Base-by-base conservation (phyloP, 2,797 vertebrate species). In the Acanthurus leucopareius region DNA sequence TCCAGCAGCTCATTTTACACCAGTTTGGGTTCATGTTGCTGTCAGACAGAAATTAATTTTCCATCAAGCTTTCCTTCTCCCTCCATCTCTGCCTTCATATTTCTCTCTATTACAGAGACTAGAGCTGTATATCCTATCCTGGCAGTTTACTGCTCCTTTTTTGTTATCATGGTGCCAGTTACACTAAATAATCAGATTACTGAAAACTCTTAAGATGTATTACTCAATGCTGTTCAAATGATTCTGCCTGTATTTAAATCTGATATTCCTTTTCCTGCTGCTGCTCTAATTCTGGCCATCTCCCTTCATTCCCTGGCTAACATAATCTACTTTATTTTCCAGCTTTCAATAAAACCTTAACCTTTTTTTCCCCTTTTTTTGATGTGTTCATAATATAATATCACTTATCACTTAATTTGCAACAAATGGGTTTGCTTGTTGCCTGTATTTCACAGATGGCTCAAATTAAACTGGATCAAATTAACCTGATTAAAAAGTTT, bases 31-130 rank as follows among this genome's bases (percentile, higher is more conserved):
- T 73, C 28, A n/a, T 61, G 69, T 51, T 57, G 35, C 73, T 57
- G 69, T 65, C 45, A 35, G 51, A 59, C 22, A 45, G 14, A 78
- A 79, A 82, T 85, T 72, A 22, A 79, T 85, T 84, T 79, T 42
- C 35, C 54, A 71, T 40, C 7, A 7, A 32, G 19, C 15, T 75
- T 61, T 42, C 20, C 16, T 19, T 51, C 67, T 32, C 40, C 11
- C 40, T 42, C 40, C 11, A 10, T 2, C 54, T 20, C 57, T 59
- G 49, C 57, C 40, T 82, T 72, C 47, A 58, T 40, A 62, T 20
- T 25, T 62, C 42, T 11, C 52, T 72, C 44, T 25, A 25, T 66
- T 53, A 7, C 47, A 56, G 45, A 80, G 16, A 51, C 65, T 25
- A 52, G 49, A 57, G 56, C 72, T 44, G 20, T 60, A 49, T 19